These are phyloP conservation scores for Teleopsis dalmanni DNA, from an alignment of 1,140 invertebrate genomes.

Conservation along the genomic window DNA sequence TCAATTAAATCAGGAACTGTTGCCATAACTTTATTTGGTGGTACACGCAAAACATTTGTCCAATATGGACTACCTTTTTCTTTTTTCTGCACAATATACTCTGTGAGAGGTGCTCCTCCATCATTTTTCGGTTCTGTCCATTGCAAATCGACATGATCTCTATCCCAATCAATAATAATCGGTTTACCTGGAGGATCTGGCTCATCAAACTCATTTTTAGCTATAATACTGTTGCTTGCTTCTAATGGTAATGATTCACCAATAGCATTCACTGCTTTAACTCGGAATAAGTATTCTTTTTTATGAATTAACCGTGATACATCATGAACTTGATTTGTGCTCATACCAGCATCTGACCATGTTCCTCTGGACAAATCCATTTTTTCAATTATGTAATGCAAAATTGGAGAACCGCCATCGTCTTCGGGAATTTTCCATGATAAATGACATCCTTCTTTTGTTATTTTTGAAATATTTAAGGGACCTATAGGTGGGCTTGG, in stretches of 20 bases:
- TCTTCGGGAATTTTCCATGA: conserved; percentile 76
- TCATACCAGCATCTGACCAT: conserved; percentile 91
- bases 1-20: conserved; percentile 83
- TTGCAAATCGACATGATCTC: conserved; percentile 83
- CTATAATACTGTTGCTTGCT: conserved; percentile 77
- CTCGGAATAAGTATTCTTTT: conserved; percentile 88
- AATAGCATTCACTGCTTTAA: conserved; percentile 89
- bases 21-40: conserved; percentile 65
- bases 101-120: conserved; percentile 83
- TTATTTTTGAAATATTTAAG: conserved; percentile 74
- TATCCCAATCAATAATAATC: conserved; percentile 83
- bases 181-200: conserved; percentile 87
- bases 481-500: conserved; percentile 83
- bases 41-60: conserved; percentile 83
- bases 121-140: conserved; percentile 81
- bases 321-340: conserved; percentile 71
- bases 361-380: conserved; percentile 92
- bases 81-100: conserved; percentile 94
- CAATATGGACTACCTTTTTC: conserved; percentile 90
- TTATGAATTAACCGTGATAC: conserved; percentile 81
- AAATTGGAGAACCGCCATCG: conserved; percentile 86
- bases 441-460: conserved; percentile 81
- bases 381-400: conserved; percentile 96
- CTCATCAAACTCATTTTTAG: conserved; percentile 92
- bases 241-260: conserved; percentile 89